Percentiles rank a stretch among this genome's conserved stretches.
These are phyloP conservation scores for Apotomis betuletana DNA, from an alignment of 2,888 invertebrate species.

Conservation along the genomic window DNA sequence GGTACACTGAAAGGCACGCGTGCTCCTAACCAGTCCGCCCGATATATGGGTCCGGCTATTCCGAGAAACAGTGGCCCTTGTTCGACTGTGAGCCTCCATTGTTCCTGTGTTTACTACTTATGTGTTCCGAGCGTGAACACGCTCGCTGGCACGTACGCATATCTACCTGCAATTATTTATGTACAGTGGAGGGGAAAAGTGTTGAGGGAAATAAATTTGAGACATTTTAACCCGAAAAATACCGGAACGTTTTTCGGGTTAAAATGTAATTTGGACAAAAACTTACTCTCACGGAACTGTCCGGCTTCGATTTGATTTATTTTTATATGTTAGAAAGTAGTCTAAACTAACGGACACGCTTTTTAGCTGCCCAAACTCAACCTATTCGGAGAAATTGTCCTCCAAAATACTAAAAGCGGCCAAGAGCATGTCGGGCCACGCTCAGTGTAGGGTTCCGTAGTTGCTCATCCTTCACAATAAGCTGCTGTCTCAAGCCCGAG, in stretches of 20 bases:
- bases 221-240: not conserved
- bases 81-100: slow-evolving; percentile 63
- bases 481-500: too few species aligned
- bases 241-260: not conserved
- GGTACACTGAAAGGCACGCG: slow-evolving; percentile 40
- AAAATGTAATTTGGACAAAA: too few species aligned
- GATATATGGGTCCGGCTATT: slow-evolving; percentile 56
- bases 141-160: slow-evolving; percentile 63
- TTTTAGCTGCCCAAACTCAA: too few species aligned
- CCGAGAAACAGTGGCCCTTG: slow-evolving; percentile 74
- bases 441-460: too few species aligned
- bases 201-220: not conserved
- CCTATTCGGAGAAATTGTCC: too few species aligned
- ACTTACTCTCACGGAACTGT: too few species aligned
- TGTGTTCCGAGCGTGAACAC: slow-evolving; percentile 53
- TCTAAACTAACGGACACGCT: too few species aligned
- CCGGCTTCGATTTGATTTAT: too few species aligned
- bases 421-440: too few species aligned
- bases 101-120: slow-evolving; percentile 53
- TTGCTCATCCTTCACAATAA: too few species aligned
- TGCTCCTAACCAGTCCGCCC: slow-evolving; percentile 51
- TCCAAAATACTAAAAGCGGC: too few species aligned
- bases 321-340: too few species aligned
- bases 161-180: slow-evolving; percentile 33
- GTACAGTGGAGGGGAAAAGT: slow-evolving; percentile 15